Conservation (phyloP, 92 coral and sea anemone genomes). For the Epizoanthus illoricatus region DNA sequence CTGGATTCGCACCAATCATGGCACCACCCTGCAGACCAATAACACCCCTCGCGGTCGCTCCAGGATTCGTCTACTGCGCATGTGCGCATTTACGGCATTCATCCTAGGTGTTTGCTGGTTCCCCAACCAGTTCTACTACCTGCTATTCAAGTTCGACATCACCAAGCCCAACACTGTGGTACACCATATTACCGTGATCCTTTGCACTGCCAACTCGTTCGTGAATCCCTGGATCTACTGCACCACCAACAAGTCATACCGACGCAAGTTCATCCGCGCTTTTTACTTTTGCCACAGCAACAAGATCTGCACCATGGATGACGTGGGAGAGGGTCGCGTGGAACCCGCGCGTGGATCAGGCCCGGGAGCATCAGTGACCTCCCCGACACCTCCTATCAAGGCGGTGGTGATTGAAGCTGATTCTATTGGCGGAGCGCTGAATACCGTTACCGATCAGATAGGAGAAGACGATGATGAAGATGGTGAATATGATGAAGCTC, state of each 20-base stretch:
- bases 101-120: constrained; percentile 70
- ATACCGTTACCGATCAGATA: too few species aligned
- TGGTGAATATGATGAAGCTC: too few species aligned
- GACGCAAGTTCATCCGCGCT: constrained; percentile 38
- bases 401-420: too few species aligned
- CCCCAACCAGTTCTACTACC: constrained; percentile 80
- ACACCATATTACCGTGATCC: constrained; percentile 70
- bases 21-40: constrained; percentile 66
- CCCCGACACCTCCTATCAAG: background rate
- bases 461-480: too few species aligned
- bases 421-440: too few species aligned
- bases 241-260: constrained; percentile 58
- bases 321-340: background rate
- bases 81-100: constrained; percentile 69
- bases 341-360: background rate
- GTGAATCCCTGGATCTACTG: constrained; percentile 81
- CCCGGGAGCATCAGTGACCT: background rate
- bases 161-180: constrained; percentile 57
- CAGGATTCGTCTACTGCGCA: constrained; percentile 74
- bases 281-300: background rate
- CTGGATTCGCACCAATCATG: constrained; percentile 49
- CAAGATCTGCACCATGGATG: background rate
- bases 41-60: constrained; percentile 49
- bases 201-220: constrained; percentile 78
- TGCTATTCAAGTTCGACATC: constrained; percentile 75